phyloP scores from a whole-genome alignment of 2,888 invertebrate genomes.

The Eudemis profundana region DNA sequence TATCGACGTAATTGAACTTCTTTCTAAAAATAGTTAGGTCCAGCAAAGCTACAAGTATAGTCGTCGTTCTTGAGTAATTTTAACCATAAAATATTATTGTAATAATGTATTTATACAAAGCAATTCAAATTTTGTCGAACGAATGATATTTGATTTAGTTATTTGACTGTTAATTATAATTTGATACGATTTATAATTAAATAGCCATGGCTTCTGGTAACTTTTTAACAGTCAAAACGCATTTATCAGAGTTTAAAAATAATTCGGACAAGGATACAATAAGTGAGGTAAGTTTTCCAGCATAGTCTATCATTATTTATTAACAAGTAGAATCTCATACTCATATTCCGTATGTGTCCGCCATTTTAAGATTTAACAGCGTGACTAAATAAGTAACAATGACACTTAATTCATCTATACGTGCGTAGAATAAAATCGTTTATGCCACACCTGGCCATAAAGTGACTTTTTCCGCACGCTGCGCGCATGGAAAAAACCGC shows the following conservation, averaged over 20 bases:
- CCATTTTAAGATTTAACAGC: conserved; percentile 27
- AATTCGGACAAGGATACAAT: conserved; percentile 79
- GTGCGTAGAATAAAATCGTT: too few species aligned
- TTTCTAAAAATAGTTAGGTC: conserved; percentile 57
- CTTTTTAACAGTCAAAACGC: conserved; percentile 69
- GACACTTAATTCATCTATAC: background rate
- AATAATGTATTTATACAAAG: conserved; percentile 26
- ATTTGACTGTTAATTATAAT: conserved; percentile 20
- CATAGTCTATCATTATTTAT: background rate
- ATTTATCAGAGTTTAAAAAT: conserved; percentile 79
- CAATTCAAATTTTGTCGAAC: conserved; percentile 4
- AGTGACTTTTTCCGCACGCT: too few species aligned
- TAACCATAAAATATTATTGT: conserved; percentile 52
- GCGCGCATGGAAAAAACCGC: too few species aligned
- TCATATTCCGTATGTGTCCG: background rate
- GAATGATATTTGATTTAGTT: conserved; percentile 20
- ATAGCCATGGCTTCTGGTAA: conserved; percentile 50
- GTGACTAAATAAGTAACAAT: background rate
- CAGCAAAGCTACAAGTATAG: conserved; percentile 63
- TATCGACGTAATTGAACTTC: conserved; percentile 17
- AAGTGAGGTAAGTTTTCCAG: conserved; percentile 75
- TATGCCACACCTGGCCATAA: too few species aligned
- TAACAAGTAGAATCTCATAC: background rate
- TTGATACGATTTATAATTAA: conserved; percentile 15
- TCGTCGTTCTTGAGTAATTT: conserved; percentile 61